phyloP scores from a whole-genome alignment of 2,888 invertebrate species.

The Pantelozetes paolii region DNA sequence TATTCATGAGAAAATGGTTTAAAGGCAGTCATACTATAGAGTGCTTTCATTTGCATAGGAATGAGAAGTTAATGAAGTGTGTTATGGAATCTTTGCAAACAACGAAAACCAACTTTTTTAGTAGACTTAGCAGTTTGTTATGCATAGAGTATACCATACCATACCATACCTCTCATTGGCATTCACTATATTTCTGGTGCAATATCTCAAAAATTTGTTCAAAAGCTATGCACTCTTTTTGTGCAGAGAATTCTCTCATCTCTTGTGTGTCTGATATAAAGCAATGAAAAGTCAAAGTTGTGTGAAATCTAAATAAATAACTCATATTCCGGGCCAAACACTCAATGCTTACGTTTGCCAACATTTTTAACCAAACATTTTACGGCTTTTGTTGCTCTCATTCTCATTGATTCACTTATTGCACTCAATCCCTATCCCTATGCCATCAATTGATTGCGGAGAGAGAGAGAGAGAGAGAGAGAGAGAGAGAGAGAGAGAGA shows the following conservation, averaged over 20 bases:
- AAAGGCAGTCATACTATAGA: constrained; percentile 4
- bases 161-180: not conserved
- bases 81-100: constrained; percentile 48
- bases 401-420: constrained; percentile 5
- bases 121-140: not conserved
- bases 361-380: too few species aligned
- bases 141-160: not conserved
- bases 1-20: not conserved
- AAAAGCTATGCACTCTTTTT: constrained; percentile 24
- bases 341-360: too few species aligned
- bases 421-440: constrained; percentile 23
- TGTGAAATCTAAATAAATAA: constrained; percentile 46
- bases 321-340: constrained; percentile 8
- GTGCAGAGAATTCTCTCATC: not conserved
- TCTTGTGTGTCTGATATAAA: constrained; percentile 5
- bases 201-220: constrained; percentile 22
- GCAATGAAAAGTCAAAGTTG: constrained; percentile 43
- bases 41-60: constrained; percentile 47
- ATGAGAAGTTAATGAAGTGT: constrained; percentile 49
- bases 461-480: constrained; percentile 33
- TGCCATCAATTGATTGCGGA: constrained; percentile 29
- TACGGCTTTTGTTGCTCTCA: not conserved
- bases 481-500: constrained; percentile 31
- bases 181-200: not conserved
- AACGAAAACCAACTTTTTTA: constrained; percentile 43